Evolutionary conservation across 2,888 invertebrate genomes (phyloP).

Genomic region (Cheiracanthium punctorium): DNA sequence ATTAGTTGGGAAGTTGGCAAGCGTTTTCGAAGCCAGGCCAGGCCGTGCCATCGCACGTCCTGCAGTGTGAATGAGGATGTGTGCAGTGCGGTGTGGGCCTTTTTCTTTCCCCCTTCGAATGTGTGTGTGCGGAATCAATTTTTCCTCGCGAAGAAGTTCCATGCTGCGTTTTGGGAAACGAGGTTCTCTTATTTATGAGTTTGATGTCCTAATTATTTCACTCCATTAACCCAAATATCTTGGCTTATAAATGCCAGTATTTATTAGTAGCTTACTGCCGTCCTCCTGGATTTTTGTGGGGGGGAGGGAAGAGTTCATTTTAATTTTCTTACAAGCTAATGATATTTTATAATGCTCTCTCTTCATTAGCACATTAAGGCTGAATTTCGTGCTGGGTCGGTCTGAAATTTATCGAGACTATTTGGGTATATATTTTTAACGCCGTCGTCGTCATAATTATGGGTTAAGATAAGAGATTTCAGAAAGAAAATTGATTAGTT

Average conservation of each 20-base stretch:
- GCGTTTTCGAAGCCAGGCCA: too few species aligned
- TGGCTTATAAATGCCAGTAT: background rate
- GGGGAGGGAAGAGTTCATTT: too few species aligned
- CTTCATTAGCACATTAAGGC: too few species aligned
- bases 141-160: slow-evolving; percentile 13
- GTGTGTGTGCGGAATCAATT: slow-evolving; percentile 8
- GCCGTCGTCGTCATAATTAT: too few species aligned
- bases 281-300: background rate
- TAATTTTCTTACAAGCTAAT: too few species aligned
- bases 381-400: too few species aligned
- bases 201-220: slow-evolving; percentile 59
- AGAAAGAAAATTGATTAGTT: too few species aligned
- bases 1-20: slow-evolving; percentile 60
- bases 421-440: too few species aligned
- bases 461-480: too few species aligned
- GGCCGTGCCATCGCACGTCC: slow-evolving; percentile 32
- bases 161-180: slow-evolving; percentile 43
- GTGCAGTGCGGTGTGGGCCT: too few species aligned
- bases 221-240: slow-evolving; percentile 47
- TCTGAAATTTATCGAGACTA: too few species aligned
- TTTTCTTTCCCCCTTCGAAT: slow-evolving; percentile 24
- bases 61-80: slow-evolving; percentile 6
- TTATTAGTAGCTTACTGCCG: slow-evolving; percentile 4
- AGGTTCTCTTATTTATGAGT: slow-evolving; percentile 43
- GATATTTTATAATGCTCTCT: too few species aligned